Evolutionary conservation across 2,888 invertebrate species (phyloP).

Genomic region (Drosophila tanythrix): DNA sequence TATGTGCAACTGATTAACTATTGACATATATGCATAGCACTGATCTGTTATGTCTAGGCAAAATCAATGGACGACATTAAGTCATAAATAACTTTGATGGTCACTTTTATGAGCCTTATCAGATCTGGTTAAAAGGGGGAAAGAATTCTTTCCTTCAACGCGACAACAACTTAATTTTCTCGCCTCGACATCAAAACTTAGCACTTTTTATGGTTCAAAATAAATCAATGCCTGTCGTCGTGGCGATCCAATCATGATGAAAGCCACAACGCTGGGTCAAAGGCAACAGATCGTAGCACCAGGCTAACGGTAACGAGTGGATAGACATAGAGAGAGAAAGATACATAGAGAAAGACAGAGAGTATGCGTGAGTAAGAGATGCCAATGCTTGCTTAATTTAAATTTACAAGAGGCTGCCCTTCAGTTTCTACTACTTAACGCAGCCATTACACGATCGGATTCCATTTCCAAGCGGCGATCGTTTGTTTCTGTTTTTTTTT

Average conservation of each 20-base stretch:
- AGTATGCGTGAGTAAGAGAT: slow-evolving; percentile 1
- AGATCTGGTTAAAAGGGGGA: slow-evolving; percentile 36
- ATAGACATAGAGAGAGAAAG: background rate
- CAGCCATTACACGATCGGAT: slow-evolving; percentile 78
- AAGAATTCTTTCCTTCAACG: slow-evolving; percentile 27
- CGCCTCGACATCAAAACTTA: slow-evolving; percentile 68
- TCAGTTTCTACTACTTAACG: slow-evolving; percentile 78
- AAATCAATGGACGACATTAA: slow-evolving; percentile 52
- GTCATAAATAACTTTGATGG: slow-evolving; percentile 73
- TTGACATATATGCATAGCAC: slow-evolving; percentile 40
- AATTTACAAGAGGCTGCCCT: slow-evolving; percentile 72
- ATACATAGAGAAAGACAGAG: slow-evolving; percentile 20
- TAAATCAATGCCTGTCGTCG: slow-evolving; percentile 68
- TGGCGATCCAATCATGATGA: slow-evolving; percentile 64
- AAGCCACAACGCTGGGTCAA: slow-evolving; percentile 67
- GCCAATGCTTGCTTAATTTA: slow-evolving; percentile 71
- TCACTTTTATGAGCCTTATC: slow-evolving; percentile 65
- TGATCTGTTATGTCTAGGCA: slow-evolving; percentile 68
- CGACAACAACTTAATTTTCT: slow-evolving; percentile 77
- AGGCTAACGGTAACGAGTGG: slow-evolving; percentile 61
- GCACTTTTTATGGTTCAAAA: slow-evolving; percentile 62
- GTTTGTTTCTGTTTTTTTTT: slow-evolving; percentile 38
- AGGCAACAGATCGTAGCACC: slow-evolving; percentile 67
- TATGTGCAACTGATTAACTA: slow-evolving; percentile 51
- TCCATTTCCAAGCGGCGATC: slow-evolving; percentile 60